Evolutionary conservation across 2,797 vertebrate species (phyloP), one percentile per base, ranked within the genome.

Genomic region (Crenichthys baileyi): DNA sequence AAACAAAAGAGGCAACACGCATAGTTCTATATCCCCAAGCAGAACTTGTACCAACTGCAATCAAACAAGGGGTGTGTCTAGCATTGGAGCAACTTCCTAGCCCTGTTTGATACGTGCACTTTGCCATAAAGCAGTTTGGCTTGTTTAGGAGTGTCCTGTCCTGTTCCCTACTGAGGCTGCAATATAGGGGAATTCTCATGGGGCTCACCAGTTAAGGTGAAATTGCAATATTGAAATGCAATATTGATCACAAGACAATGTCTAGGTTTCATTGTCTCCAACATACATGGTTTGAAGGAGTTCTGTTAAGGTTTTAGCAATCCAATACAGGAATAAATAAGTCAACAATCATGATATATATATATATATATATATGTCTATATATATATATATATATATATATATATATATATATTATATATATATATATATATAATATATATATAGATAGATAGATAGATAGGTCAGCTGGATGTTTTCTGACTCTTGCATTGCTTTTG

Each of bases 171-270:
- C 72, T 70, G 1, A 29, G 16, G 41, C 53, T 65, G 68, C 26
- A 70, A 13, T 4, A n/a, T 36, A 90, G 88, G 87, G 31, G 84
- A 90, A 88, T 89, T 87, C 83, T 91, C 56, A 29, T 15, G 4
- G 31, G 26, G 20, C 24, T 51, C 29, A 9, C 5, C 16, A 24
- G 72, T 70, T 41, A 7, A 58, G 24, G n/a, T 72, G n/a, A n/a
- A n/a, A n/a, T n/a, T n/a, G n/a, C n/a, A n/a, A n/a, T n/a, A n/a
- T n/a, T 56, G 2, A 73, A 75, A 22, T 0, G 67, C 8, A 41
- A 41, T 67, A 67, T 71, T 73, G 56, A 53, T 51, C 24, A 0
- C 36, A 31, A 61, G 22, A n/a, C 41, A 77, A 44, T 12, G 26
- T 5, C 24, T 16, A 39, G 24, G 65, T 36, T 71, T 68, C 39